A percentile compares a stretch with the other conserved stretches of the same genome.
Evolutionary conservation across 2,113 vertebrate species (phyloP).

Genomic region (Rostratula benghalensis): DNA sequence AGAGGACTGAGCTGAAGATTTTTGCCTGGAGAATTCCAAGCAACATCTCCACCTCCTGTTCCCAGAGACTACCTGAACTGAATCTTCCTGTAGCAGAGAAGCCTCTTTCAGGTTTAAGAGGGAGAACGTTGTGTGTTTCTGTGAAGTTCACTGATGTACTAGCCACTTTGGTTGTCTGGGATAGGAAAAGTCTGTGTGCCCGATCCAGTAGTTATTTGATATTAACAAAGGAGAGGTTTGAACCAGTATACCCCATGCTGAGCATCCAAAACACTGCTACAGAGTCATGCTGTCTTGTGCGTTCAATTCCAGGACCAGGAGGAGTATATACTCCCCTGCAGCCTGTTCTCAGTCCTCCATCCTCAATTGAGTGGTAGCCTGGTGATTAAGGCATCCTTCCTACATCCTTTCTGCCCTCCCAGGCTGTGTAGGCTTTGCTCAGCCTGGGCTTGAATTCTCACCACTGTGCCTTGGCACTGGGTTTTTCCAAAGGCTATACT

Average conservation of each 20-base stretch:
- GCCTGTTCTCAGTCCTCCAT: background rate
- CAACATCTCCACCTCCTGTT: background rate
- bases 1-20: background rate
- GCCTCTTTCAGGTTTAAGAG: background rate
- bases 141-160: background rate
- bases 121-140: background rate
- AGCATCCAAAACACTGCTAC: background rate
- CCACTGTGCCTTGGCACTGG: background rate
- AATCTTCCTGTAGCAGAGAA: background rate
- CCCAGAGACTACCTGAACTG: background rate
- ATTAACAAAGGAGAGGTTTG: background rate
- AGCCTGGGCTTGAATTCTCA: background rate
- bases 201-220: background rate
- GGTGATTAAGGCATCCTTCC: background rate
- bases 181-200: background rate
- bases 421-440: background rate
- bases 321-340: background rate
- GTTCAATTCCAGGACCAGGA: background rate
- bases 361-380: background rate
- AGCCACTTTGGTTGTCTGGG: background rate
- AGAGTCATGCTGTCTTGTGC: background rate
- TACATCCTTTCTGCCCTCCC: background rate
- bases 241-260: background rate
- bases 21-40: background rate
- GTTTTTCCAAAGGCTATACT: background rate